These are phyloP conservation scores for Centropus bengalensis DNA, from an alignment of 2,113 vertebrate genomes.

Conservation along the genomic window DNA sequence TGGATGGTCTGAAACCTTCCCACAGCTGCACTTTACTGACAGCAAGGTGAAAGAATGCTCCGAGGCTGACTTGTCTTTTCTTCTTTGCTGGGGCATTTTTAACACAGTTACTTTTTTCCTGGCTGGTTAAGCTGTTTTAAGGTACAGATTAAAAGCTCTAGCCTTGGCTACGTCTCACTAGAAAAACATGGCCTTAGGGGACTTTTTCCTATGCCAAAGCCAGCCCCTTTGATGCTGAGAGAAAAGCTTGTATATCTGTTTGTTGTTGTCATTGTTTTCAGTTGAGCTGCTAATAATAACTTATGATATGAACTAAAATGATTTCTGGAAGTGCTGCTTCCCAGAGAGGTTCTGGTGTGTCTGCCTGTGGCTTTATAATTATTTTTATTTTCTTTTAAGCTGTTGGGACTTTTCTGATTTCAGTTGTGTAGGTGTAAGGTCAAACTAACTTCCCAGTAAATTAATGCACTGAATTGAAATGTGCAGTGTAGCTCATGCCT, in stretches of 20 bases:
- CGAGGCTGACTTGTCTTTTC: background rate
- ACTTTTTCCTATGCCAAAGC: background rate
- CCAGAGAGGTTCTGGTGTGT: background rate
- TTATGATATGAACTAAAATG: background rate
- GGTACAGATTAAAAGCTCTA: background rate
- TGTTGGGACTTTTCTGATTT: background rate
- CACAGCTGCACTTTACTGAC: background rate
- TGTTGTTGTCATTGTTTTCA: background rate
- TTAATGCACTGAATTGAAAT: background rate
- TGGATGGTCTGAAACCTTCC: background rate
- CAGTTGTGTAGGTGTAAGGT: background rate
- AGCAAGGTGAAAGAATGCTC: background rate
- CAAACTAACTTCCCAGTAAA: background rate
- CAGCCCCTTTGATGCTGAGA: background rate
- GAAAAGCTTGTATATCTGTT: background rate
- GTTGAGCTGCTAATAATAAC: background rate
- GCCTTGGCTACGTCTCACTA: background rate
- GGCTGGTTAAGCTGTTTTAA: background rate
- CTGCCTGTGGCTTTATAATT: background rate
- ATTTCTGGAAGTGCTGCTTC: background rate
- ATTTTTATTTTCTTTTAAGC: background rate
- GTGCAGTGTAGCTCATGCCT: background rate
- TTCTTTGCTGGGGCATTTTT: background rate
- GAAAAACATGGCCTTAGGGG: background rate
- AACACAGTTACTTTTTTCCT: background rate